Evolutionary conservation across 2,888 invertebrate genomes (phyloP).

Genomic region (Gerosis bhagava): DNA sequence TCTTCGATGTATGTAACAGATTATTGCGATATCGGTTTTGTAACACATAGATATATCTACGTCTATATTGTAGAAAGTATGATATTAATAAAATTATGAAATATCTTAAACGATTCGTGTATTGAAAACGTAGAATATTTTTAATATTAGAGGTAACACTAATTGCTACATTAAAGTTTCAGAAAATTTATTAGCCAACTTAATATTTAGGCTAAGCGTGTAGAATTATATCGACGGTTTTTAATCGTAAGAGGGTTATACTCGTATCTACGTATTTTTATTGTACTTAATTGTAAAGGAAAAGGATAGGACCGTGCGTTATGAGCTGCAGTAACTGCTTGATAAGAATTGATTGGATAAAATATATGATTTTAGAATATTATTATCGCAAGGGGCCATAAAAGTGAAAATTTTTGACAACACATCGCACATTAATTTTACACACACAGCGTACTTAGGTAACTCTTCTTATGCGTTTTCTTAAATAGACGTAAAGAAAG

Average conservation of each 20-base stretch:
- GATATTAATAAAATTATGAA: conserved; percentile 13
- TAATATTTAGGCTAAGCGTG: conserved; percentile 61
- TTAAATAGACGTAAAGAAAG: conserved; percentile 12
- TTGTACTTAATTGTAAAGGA: conserved; percentile 65
- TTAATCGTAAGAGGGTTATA: conserved; percentile 21
- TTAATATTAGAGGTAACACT: conserved; percentile 36
- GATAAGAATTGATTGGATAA: conserved; percentile 46
- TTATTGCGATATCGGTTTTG: conserved; percentile 20
- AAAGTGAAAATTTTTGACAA: conserved; percentile 40
- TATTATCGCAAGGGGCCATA: conserved; percentile 69
- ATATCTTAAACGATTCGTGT: conserved; percentile 34
- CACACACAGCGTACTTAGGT: conserved; percentile 30
- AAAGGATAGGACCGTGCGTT: conserved; percentile 32
- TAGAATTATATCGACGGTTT: conserved; percentile 55
- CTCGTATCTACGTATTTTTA: conserved; percentile 43
- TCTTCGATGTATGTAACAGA: conserved; percentile 7
- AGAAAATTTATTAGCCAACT: conserved; percentile 73
- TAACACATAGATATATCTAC: conserved; percentile 24
- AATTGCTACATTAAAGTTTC: conserved; percentile 64
- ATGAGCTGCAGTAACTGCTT: conserved; percentile 54
- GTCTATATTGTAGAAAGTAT: conserved; percentile 23
- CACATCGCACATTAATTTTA: conserved; percentile 37
- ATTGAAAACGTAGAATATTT: conserved; percentile 41
- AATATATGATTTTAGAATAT: conserved; percentile 48
- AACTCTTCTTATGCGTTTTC: conserved; percentile 22